phyloP scores from a whole-genome alignment of 2,888 invertebrate genomes.

The Drosophila rellima region DNA sequence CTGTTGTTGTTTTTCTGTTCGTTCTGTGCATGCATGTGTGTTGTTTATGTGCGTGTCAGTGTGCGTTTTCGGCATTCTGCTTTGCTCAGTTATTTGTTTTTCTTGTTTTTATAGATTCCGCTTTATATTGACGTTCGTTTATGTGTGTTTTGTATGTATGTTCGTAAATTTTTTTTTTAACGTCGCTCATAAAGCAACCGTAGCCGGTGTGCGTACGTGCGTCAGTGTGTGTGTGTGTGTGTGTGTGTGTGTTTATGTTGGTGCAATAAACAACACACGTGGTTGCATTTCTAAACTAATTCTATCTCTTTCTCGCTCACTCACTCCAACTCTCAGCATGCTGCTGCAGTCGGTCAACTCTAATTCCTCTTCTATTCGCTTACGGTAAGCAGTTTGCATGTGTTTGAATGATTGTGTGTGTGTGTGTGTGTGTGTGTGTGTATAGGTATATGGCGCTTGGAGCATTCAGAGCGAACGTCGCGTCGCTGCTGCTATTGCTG shows the following conservation, averaged over 20 bases:
- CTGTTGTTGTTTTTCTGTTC: conserved; percentile 35
- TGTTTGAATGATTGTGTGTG: background rate
- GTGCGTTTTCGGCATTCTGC: conserved; percentile 67
- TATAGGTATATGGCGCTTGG: conserved; percentile 44
- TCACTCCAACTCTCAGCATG: conserved; percentile 22
- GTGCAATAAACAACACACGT: conserved; percentile 74
- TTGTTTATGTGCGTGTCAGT: conserved; percentile 15
- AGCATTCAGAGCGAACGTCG: conserved; percentile 25
- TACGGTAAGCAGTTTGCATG: conserved; percentile 3
- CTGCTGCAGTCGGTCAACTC: conserved; percentile 35
- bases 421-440: conserved; percentile 8
- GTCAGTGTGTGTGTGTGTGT: conserved; percentile 12
- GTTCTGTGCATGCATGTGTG: conserved; percentile 14
- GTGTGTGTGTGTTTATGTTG: conserved; percentile 27
- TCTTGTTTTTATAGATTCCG: conserved; percentile 77
- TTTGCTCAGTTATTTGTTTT: conserved; percentile 77
- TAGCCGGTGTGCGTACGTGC: conserved; percentile 42
- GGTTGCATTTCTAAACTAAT: conserved; percentile 72
- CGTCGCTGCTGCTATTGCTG: conserved; percentile 19
- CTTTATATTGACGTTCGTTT: conserved; percentile 75
- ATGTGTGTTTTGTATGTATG: conserved; percentile 37
- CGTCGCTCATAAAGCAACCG: conserved; percentile 40
- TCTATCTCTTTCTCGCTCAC: conserved; percentile 23
- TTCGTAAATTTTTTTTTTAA: conserved; percentile 19
- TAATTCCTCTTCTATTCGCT: conserved; percentile 4